A percentile compares a stretch with the other conserved stretches of the same genome.
phyloP scores from a whole-genome alignment of 2,797 vertebrate species.

The Salmo trutta region DNA sequence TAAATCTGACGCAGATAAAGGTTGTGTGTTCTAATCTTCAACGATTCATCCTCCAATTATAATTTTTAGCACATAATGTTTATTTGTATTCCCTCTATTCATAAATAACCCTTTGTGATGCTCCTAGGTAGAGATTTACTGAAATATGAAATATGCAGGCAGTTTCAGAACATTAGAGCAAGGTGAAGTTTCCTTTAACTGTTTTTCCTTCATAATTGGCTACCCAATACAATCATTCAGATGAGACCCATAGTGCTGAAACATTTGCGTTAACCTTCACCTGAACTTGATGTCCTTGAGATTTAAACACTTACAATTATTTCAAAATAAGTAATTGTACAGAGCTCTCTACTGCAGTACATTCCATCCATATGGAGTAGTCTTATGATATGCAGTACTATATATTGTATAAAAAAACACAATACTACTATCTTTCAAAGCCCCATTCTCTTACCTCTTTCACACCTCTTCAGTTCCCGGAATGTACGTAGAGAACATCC shows the following conservation, averaged over 20 bases:
- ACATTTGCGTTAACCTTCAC: not conserved
- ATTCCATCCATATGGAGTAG: not conserved
- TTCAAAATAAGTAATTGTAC: not conserved
- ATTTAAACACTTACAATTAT: not conserved
- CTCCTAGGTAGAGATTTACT: slow-evolving; percentile 51
- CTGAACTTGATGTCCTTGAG: not conserved
- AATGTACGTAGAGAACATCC: slow-evolving; percentile 2
- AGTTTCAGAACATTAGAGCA: slow-evolving; percentile 47
- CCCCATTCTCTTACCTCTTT: not conserved
- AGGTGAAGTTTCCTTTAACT: slow-evolving; percentile 12
- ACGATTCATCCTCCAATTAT: slow-evolving; percentile 58
- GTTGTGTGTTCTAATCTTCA: slow-evolving; percentile 52
- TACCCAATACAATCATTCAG: not conserved
- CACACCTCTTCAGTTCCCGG: too few relatives aligned
- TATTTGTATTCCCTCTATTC: slow-evolving; percentile 52
- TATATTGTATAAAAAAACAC: not conserved
- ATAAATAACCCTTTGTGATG: slow-evolving; percentile 63
- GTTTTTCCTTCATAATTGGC: not conserved
- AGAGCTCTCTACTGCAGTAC: not conserved
- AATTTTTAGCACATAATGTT: slow-evolving; percentile 54
- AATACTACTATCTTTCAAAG: not conserved
- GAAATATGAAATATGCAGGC: slow-evolving; percentile 52
- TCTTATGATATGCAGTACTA: not conserved
- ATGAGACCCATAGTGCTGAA: not conserved
- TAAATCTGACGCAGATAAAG: slow-evolving; percentile 62